Percentiles rank a stretch among this genome's conserved stretches.
Evolutionary conservation across 2,113 vertebrate genomes (phyloP).

Genomic region (Hiodon alosoides): DNA sequence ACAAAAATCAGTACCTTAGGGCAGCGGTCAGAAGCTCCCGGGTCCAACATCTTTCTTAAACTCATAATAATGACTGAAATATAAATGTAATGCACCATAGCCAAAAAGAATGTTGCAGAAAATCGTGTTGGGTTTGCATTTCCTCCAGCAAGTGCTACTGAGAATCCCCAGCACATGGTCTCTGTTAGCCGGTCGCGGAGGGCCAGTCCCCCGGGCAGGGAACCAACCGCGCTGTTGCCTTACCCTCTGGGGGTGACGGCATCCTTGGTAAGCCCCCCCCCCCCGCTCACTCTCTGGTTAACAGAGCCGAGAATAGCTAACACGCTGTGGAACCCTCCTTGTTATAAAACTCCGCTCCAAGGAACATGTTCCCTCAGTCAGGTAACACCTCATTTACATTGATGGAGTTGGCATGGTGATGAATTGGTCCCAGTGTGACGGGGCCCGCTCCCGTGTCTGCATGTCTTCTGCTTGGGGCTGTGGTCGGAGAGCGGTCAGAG

Average conservation of each 20-base stretch:
- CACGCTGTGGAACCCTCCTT: background rate
- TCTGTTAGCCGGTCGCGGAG: too few relatives aligned
- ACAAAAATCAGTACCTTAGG: too few relatives aligned
- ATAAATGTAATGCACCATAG: too few relatives aligned
- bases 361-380: background rate
- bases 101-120: too few relatives aligned
- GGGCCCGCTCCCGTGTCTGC: background rate
- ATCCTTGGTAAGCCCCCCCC: background rate
- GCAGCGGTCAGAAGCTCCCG: too few relatives aligned
- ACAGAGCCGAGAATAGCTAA: background rate
- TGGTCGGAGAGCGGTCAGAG: conserved; percentile 2
- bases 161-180: too few relatives aligned
- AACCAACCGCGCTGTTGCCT: background rate
- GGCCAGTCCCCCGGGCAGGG: too few relatives aligned
- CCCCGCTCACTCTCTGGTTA: background rate
- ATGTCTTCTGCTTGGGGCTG: conserved; percentile 7
- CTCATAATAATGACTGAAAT: too few relatives aligned
- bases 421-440: conserved; percentile 21
- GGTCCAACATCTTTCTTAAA: too few relatives aligned
- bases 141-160: too few relatives aligned
- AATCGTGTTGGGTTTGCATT: too few relatives aligned
- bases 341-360: conserved; percentile 12
- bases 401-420: background rate
- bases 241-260: background rate
- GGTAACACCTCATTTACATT: conserved; percentile 15